phyloP scores from a whole-genome alignment of 92 coral and sea anemone species.

The Palythoa heliodiscus region DNA sequence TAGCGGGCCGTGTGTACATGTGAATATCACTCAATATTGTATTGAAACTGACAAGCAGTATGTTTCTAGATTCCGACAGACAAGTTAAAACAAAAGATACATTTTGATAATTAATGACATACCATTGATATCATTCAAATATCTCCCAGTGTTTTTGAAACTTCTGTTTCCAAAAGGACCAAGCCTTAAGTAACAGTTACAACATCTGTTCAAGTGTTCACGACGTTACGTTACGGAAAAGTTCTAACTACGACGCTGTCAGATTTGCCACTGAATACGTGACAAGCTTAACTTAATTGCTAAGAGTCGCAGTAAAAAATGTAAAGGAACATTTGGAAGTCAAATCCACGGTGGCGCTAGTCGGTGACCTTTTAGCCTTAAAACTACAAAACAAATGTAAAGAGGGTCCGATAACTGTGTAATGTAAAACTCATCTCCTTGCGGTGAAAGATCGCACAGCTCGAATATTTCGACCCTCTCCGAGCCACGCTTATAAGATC shows the following conservation, averaged over 20 bases:
- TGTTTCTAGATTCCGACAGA: constrained; percentile 14
- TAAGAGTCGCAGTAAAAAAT: neutral
- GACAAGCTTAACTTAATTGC: neutral
- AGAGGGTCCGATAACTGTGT: constrained; percentile 22
- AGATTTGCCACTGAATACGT: neutral
- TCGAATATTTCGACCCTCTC: neutral
- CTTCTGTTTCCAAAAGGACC: neutral
- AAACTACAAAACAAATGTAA: constrained; percentile 25
- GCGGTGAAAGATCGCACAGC: constrained; percentile 33
- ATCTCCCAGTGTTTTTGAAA: constrained; percentile 30
- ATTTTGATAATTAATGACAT: constrained; percentile 36
- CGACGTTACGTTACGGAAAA: constrained; percentile 24
- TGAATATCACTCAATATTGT: neutral
- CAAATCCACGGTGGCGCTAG: constrained; percentile 1
- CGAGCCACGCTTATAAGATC: neutral
- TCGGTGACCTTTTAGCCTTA: constrained; percentile 32
- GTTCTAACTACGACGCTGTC: neutral
- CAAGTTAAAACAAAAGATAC: constrained; percentile 14
- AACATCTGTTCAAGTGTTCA: neutral
- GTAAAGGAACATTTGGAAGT: constrained; percentile 7
- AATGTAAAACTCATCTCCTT: constrained; percentile 21
- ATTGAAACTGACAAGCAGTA: neutral
- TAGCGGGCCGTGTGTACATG: neutral
- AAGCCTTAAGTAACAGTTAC: neutral
- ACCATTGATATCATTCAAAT: constrained; percentile 41